These are phyloP conservation scores for Corapipo altera DNA, from an alignment of 2,113 vertebrate genomes.

Conservation along the genomic window DNA sequence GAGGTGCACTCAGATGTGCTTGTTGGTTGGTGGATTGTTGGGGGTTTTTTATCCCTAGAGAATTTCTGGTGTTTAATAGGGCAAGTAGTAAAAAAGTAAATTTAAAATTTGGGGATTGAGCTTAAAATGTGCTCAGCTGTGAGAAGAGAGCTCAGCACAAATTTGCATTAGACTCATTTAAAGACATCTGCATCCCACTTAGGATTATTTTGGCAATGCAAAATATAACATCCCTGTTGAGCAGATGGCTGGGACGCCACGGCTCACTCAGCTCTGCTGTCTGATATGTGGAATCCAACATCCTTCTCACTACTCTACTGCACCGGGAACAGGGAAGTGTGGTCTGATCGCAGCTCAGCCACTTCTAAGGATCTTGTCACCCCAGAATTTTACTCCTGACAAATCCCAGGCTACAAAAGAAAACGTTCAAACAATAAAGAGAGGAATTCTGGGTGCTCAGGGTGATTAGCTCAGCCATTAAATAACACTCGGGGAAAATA, in stretches of 20 bases:
- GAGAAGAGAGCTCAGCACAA: background rate
- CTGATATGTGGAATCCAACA: background rate
- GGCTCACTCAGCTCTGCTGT: background rate
- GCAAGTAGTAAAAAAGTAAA: background rate
- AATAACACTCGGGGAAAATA: background rate
- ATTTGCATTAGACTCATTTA: background rate
- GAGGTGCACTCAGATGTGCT: background rate
- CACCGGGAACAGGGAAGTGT: rapidly evolving
- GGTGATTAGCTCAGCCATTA: background rate
- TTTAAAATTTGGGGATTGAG: background rate
- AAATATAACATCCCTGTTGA: background rate
- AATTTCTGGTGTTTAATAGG: background rate
- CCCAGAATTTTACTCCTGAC: background rate
- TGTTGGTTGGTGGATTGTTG: background rate
- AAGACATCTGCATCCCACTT: background rate
- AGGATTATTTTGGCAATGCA: background rate
- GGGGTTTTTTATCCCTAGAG: background rate
- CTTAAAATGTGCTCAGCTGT: background rate
- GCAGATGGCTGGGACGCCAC: background rate
- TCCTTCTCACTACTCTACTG: background rate
- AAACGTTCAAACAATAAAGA: background rate
- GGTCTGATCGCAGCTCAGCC: background rate
- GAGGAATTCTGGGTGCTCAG: background rate
- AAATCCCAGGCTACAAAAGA: background rate
- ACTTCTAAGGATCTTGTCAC: background rate